These are phyloP conservation scores for Lasioglossum lativentre DNA, from an alignment of 2,888 invertebrate genomes.

Conservation along the genomic window DNA sequence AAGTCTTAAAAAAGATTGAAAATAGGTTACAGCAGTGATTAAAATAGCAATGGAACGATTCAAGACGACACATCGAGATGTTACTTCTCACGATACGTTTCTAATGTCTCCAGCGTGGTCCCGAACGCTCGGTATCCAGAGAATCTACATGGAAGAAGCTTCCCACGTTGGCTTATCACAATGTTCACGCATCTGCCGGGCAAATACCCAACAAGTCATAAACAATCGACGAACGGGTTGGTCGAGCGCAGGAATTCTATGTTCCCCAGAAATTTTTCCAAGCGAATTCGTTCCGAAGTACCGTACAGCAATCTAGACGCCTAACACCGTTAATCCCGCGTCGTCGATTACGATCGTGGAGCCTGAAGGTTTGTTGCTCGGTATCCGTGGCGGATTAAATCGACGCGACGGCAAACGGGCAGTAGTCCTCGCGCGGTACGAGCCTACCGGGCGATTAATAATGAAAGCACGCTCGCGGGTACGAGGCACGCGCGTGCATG, in stretches of 20 bases:
- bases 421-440: not conserved
- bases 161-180: slow-evolving; percentile 2
- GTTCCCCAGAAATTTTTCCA: not conserved
- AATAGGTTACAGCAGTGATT: not conserved
- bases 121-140: not conserved
- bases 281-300: not conserved
- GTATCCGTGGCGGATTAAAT: slow-evolving; percentile 32
- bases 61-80: not conserved
- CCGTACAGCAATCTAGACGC: not conserved
- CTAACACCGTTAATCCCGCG: slow-evolving; percentile 23
- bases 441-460: slow-evolving; percentile 34
- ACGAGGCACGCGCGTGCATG: slow-evolving; percentile 46
- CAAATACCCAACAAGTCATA: not conserved
- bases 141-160: not conserved
- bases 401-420: slow-evolving; percentile 9
- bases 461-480: slow-evolving; percentile 7
- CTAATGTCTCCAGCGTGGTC: not conserved
- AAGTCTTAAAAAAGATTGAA: not conserved
- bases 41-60: not conserved
- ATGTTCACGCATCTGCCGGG: not conserved
- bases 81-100: not conserved
- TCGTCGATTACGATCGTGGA: slow-evolving; percentile 14
- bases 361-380: slow-evolving; percentile 15
- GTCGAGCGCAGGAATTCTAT: not conserved
- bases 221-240: not conserved